Evolutionary conservation across 2,113 vertebrate genomes (phyloP).

Genomic region (Albula goreensis): DNA sequence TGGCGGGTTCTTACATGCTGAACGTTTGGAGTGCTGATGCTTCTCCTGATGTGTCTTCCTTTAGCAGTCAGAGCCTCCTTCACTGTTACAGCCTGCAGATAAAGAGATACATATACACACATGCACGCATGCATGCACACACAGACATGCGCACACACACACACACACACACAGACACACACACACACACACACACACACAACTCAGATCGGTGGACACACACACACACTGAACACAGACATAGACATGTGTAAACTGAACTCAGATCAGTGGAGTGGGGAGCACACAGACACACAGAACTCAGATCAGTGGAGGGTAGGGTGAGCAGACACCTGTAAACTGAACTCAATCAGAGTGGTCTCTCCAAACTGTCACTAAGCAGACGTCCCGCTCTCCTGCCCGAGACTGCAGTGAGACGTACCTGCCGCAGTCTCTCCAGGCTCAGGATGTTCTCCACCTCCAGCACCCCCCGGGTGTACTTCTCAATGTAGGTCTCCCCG

Average conservation of each 20-base stretch:
- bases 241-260: too few species aligned
- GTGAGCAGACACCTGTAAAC: too few species aligned
- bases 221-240: too few species aligned
- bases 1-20: slow-evolving; percentile 77
- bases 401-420: slow-evolving; percentile 22
- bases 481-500: slow-evolving; percentile 94
- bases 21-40: slow-evolving; percentile 91
- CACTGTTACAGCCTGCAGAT: slow-evolving; percentile 84
- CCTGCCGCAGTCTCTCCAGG: slow-evolving; percentile 91
- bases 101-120: slow-evolving; percentile 22
- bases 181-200: too few species aligned
- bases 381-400: neutral
- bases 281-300: too few species aligned
- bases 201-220: too few species aligned
- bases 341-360: too few species aligned
- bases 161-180: too few species aligned
- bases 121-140: neutral
- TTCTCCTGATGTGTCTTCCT: slow-evolving; percentile 86
- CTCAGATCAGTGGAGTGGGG: too few species aligned
- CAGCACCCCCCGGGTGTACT: slow-evolving; percentile 88
- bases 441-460: slow-evolving; percentile 94
- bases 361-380: neutral
- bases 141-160: too few species aligned
- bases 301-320: too few species aligned
- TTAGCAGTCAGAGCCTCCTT: slow-evolving; percentile 88